Base-by-base conservation (phyloP, 2,113 vertebrate genomes). In the Conger conger region DNA sequence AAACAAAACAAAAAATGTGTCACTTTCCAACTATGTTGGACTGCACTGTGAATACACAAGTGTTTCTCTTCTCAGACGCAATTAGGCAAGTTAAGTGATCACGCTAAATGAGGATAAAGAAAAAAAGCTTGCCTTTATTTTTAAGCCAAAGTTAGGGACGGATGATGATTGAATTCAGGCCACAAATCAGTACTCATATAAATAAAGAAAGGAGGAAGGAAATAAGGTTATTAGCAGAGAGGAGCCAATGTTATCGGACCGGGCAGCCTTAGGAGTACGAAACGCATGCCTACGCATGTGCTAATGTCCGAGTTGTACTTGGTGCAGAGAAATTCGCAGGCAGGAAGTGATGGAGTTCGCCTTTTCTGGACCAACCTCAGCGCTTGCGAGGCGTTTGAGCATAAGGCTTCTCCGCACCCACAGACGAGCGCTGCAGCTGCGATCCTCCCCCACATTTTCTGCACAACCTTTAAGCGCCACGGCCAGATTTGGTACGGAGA, bases 351-450 rank as follows among this genome's bases (percentile, higher is more conserved):
- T 84, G 83, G 78, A 83, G 40, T 36, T 35, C 45, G 54, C 60
- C 30, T 85, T 85, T 83, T 68, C 83, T 87, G 87, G 82, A 82
- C 86, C 87, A 83, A 85, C 86, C 85, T 79, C 73, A 54, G 33
- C 17, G 45, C 85, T 85, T 84, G 81, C 78, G 84, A 88, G 93
- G 89, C 89, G 88, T 91, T 80, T 37, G 88, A 93, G 91, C 93
- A 94, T 94, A 94, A 93, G 93, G 92, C 88, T 89, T 89, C 83
- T 91, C 89, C 89, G 90, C 93, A 92, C 92, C 90, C 91, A 91
- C 87, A 68, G 93, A 94, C 92, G 93, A 92, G 87, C 85, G 85
- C 88, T 88, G 89, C 91, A 89, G 87, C 89, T 88, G 89, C 88
- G 42, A 86, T 89, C 89, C 91, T 89, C 93, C 92, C 92, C 90